These are phyloP conservation scores for Microtus agrestis DNA, from an alignment of 2,797 vertebrate species.

Conservation along the genomic window DNA sequence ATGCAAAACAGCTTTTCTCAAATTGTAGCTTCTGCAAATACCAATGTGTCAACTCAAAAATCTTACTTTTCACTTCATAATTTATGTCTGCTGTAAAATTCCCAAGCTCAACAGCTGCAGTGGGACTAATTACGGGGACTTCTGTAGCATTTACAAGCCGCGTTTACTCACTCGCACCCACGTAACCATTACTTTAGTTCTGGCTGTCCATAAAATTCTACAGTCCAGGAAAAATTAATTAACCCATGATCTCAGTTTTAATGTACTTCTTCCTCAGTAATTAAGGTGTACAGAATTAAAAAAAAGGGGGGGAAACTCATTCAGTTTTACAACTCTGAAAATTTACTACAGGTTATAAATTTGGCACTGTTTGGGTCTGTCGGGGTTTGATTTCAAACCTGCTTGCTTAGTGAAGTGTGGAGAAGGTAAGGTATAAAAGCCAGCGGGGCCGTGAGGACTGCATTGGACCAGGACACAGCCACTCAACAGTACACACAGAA, in stretches of 20 bases:
- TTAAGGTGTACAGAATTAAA: conserved; percentile 79
- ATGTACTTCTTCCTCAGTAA: conserved; percentile 82
- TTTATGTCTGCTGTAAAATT: conserved; percentile 84
- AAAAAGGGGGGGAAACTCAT: conserved; percentile 45
- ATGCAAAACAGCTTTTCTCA: conserved; percentile 84
- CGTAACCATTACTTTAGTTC: conserved; percentile 80
- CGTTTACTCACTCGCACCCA: conserved; percentile 84
- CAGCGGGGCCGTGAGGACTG: background rate
- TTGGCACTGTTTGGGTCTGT: conserved; percentile 50
- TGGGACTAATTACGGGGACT: conserved; percentile 87
- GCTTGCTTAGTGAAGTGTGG: background rate
- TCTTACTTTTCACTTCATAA: conserved; percentile 85
- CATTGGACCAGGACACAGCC: accelerated
- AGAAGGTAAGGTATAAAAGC: accelerated
- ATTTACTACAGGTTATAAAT: conserved; percentile 74
- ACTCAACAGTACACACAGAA: accelerated
- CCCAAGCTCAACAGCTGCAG: conserved; percentile 80
- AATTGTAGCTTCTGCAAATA: conserved; percentile 85
- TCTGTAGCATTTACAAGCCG: conserved; percentile 83
- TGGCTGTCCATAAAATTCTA: conserved; percentile 80
- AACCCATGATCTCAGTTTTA: conserved; percentile 79
- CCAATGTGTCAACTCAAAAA: conserved; percentile 82
- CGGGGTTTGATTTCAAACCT: conserved; percentile 53
- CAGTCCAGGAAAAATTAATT: conserved; percentile 82
- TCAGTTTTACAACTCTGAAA: conserved; percentile 77